Evolutionary conservation across 2,797 vertebrate species (phyloP).

Genomic region (Mus minutoides): DNA sequence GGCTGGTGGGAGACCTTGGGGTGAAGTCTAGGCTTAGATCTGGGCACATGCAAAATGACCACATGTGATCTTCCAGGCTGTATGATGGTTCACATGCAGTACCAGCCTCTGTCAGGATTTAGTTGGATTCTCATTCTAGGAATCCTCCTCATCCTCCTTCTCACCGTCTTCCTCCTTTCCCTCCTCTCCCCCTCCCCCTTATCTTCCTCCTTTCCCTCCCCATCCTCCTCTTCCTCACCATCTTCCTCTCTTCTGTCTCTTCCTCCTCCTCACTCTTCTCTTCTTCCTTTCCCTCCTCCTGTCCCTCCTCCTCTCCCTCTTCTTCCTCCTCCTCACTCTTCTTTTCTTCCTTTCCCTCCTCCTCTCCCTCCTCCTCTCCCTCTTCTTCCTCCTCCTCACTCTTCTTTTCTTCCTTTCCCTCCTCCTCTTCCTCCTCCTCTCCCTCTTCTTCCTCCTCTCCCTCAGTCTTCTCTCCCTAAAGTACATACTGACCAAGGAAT

Average conservation of each 20-base stretch:
- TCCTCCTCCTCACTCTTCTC: no score
- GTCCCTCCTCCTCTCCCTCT: background rate
- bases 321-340: background rate
- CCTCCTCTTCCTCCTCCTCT: background rate
- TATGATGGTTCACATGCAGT: rapidly evolving
- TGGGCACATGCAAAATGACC: rapidly evolving
- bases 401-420: no score
- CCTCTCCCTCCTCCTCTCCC: background rate
- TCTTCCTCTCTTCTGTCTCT: background rate
- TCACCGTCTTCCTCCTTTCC: background rate
- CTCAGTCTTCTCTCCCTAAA: background rate
- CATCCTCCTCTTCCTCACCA: background rate
- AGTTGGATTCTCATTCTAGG: rapidly evolving
- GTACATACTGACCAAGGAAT: background rate
- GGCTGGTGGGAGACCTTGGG: background rate
- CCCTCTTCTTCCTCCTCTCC: background rate
- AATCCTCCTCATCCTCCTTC: background rate
- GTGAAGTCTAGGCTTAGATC: rapidly evolving
- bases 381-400: background rate
- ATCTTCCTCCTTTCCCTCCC: background rate
- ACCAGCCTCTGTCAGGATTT: rapidly evolving
- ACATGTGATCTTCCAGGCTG: rapidly evolving
- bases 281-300: no score
- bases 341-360: background rate
- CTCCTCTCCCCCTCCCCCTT: background rate